Percentiles rank a stretch among this genome's conserved stretches.
These are phyloP conservation scores for Eupithecia exiguata DNA, from an alignment of 2,888 invertebrate species.

Conservation along the genomic window DNA sequence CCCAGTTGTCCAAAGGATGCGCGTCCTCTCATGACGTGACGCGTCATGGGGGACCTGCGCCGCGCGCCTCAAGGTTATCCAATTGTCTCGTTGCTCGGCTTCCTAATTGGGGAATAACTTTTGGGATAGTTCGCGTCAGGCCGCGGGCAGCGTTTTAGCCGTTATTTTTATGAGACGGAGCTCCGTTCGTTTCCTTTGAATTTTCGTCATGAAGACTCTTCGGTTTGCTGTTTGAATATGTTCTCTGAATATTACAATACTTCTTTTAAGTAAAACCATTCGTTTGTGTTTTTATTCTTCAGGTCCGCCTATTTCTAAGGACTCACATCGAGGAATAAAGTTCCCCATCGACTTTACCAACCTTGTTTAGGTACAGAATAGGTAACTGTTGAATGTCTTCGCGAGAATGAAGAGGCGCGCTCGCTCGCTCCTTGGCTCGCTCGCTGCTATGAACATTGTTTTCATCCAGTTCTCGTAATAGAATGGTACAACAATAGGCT, in stretches of 20 bases:
- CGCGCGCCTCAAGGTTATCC: constrained; percentile 28
- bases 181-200: neutral
- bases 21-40: constrained; percentile 40
- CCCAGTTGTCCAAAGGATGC: constrained; percentile 52
- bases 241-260: neutral
- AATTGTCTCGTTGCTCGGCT: constrained; percentile 41
- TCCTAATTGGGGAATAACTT: constrained; percentile 31
- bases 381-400: neutral
- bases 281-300: neutral
- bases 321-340: neutral
- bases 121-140: neutral
- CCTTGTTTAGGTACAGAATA: neutral
- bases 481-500: constrained; percentile 20
- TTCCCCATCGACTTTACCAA: neutral
- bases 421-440: too few species aligned
- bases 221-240: neutral
- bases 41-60: constrained; percentile 26
- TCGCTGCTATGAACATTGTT: constrained; percentile 11
- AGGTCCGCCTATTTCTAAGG: neutral
- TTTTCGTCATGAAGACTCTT: neutral
- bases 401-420: neutral
- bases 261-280: neutral
- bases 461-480: constrained; percentile 25
- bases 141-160: neutral
- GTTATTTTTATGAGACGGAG: neutral